phyloP scores from a whole-genome alignment of 1,140 invertebrate species.

The Drosophila sechellia region DNA sequence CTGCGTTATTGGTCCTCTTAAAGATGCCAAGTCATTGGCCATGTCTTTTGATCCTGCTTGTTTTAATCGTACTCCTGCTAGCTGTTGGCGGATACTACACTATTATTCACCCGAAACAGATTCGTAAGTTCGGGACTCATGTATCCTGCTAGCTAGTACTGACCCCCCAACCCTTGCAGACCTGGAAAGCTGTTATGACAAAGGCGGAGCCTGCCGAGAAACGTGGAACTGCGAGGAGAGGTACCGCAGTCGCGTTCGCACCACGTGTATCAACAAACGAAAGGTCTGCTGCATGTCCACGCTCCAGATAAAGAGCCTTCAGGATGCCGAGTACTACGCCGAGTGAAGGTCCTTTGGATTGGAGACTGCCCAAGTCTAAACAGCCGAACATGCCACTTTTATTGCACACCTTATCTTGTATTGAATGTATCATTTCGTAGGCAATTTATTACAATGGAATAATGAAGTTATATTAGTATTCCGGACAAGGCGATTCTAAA shows the following conservation, averaged over 20 bases:
- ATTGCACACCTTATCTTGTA: neutral
- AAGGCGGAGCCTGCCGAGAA: constrained; percentile 32
- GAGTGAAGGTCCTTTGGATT: neutral
- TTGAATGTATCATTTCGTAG: constrained; percentile 6
- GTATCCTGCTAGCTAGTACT: neutral
- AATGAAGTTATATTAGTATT: neutral
- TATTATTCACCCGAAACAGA: neutral
- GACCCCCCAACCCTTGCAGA: neutral
- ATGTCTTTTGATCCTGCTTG: constrained; percentile 7
- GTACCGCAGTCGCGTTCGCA: neutral
- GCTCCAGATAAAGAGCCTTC: neutral
- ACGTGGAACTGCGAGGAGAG: neutral
- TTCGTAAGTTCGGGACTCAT: neutral
- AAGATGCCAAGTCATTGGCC: constrained; percentile 10
- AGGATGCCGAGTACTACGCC: neutral
- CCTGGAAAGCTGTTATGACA: constrained; percentile 15
- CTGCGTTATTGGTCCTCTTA: neutral
- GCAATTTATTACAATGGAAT: neutral
- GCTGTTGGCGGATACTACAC: constrained; percentile 22
- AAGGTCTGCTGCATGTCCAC: constrained; percentile 44
- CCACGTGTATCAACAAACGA: constrained; percentile 30
- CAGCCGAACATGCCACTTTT: neutral
- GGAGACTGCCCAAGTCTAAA: neutral
- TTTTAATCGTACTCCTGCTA: neutral
- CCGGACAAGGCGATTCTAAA: neutral